Percentiles rank a stretch among this genome's conserved stretches.
Conservation (phyloP, 2,797 vertebrate species). For the Nannoperca australis region DNA sequence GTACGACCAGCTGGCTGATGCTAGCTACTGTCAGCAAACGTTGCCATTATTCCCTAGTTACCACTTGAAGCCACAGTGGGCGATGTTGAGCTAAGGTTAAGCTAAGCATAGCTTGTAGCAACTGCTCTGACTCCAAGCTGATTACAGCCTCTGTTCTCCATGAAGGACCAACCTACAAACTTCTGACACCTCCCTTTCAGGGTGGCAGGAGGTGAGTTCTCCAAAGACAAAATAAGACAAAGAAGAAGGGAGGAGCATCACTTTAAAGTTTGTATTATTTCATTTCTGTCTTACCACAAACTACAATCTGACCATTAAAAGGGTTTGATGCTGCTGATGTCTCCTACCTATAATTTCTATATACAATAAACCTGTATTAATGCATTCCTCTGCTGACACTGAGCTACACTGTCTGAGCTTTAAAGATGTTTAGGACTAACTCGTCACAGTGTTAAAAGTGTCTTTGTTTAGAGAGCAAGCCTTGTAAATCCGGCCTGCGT, state of each 20-base stretch:
- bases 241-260: no score
- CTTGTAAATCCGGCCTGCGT: conserved; percentile 31
- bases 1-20: no score
- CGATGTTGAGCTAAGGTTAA: neutral
- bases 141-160: neutral
- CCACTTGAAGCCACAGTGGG: neutral
- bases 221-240: neutral
- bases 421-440: conserved; percentile 24
- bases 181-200: neutral
- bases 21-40: no score
- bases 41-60: neutral
- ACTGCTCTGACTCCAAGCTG: neutral
- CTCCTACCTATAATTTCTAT: neutral
- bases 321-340: neutral
- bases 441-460: conserved; percentile 48
- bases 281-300: neutral
- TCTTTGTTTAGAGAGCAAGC: conserved; percentile 43
- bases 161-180: neutral
- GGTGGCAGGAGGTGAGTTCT: neutral
- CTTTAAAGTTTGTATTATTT: neutral
- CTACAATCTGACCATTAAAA: neutral
- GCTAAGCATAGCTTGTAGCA: neutral
- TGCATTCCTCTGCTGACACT: conserved; percentile 27
- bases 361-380: conserved; percentile 17
- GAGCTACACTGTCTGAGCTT: conserved; percentile 22